Evolutionary conservation across 2,888 invertebrate species (phyloP).

Genomic region (Pecten maximus): DNA sequence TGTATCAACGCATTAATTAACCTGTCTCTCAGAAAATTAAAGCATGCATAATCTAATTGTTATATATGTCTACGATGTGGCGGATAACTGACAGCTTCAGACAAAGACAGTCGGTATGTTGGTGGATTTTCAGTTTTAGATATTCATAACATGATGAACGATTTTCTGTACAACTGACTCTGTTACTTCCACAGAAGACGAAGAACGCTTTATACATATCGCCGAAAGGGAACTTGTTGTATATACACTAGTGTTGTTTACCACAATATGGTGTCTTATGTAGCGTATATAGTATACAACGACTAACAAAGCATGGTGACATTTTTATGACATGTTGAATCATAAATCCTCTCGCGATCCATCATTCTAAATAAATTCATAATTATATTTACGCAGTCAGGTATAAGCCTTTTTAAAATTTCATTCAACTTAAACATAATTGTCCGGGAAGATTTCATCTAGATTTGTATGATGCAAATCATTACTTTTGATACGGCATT

Average conservation of each 20-base stretch:
- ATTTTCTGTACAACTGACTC: background rate
- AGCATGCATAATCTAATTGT: background rate
- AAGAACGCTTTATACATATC: background rate
- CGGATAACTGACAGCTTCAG: background rate
- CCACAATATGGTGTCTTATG: background rate
- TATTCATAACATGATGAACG: background rate
- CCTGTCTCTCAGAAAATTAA: background rate
- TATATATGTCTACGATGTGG: background rate
- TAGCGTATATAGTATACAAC: background rate
- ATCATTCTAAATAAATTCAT: background rate
- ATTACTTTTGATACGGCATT: too few species aligned
- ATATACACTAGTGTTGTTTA: background rate
- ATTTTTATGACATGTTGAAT: background rate
- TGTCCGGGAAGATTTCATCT: too few species aligned
- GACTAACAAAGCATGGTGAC: background rate
- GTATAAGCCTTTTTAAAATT: too few species aligned
- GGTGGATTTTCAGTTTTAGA: background rate
- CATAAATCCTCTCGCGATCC: background rate
- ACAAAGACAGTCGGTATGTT: background rate
- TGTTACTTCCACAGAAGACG: background rate
- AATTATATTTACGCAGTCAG: background rate
- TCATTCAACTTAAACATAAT: too few species aligned
- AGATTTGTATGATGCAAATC: too few species aligned
- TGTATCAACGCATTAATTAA: background rate
- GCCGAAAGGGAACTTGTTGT: background rate